Conservation (phyloP, 2,888 invertebrate species). For the Microctonus aethiopoides region DNA sequence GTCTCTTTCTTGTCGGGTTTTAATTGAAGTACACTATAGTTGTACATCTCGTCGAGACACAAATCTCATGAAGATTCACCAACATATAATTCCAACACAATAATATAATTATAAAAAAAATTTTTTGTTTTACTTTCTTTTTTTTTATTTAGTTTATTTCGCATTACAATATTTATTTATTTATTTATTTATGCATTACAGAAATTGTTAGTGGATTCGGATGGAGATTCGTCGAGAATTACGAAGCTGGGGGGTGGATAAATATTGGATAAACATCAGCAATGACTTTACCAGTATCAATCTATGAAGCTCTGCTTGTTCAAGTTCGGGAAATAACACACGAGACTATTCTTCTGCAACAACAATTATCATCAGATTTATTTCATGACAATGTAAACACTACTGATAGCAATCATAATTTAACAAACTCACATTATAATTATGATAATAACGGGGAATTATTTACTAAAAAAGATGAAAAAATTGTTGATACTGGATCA, state of each 20-base stretch:
- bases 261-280: conserved; percentile 54
- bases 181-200: background rate
- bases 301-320: conserved; percentile 73
- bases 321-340: conserved; percentile 72
- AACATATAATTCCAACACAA: background rate
- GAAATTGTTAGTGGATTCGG: conserved; percentile 38
- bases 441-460: conserved; percentile 46
- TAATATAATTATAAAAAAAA: background rate
- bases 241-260: conserved; percentile 47
- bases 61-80: background rate
- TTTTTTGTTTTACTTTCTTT: too few relatives aligned
- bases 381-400: conserved; percentile 58
- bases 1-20: background rate
- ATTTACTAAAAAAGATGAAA: conserved; percentile 50
- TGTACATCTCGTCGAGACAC: background rate
- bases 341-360: conserved; percentile 71
- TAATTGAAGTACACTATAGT: background rate
- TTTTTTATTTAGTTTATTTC: too few relatives aligned
- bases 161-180: background rate
- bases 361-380: conserved; percentile 66
- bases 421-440: conserved; percentile 44
- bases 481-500: conserved; percentile 46
- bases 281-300: conserved; percentile 73
- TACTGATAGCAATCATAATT: conserved; percentile 61
- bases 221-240: conserved; percentile 38